phyloP scores from a whole-genome alignment of 1,140 invertebrate genomes.

The Polypedilum pembai region DNA sequence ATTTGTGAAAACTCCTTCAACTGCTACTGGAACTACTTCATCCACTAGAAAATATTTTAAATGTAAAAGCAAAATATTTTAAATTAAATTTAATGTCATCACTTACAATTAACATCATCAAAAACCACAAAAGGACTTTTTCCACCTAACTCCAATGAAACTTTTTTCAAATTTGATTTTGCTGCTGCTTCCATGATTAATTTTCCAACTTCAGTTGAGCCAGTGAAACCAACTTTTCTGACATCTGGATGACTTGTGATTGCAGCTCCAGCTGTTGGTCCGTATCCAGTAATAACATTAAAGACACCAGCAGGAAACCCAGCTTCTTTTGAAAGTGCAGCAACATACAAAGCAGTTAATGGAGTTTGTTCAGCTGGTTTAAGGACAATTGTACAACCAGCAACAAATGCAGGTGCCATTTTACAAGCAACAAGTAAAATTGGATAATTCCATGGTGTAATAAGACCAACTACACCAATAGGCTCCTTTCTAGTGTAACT shows the following conservation, averaged over 20 bases:
- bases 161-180: conserved; percentile 59
- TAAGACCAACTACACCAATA: conserved; percentile 48
- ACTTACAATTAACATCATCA: conserved; percentile 51
- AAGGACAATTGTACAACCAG: conserved; percentile 56
- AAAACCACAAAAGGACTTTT: conserved; percentile 67
- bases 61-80: too few species aligned
- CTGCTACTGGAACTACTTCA: background rate
- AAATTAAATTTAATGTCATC: too few species aligned
- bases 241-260: conserved; percentile 56
- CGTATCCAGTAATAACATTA: conserved; percentile 56
- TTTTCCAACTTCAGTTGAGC: conserved; percentile 59
- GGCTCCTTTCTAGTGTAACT: conserved; percentile 58
- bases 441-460: conserved; percentile 56
- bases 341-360: conserved; percentile 60
- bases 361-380: conserved; percentile 76
- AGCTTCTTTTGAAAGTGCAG: conserved; percentile 55
- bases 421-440: conserved; percentile 57
- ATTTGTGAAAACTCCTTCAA: background rate
- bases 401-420: conserved; percentile 58
- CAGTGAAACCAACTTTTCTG: conserved; percentile 67
- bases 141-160: conserved; percentile 67
- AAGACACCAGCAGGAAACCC: conserved; percentile 63
- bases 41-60: background rate
- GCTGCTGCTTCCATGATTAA: conserved; percentile 57
- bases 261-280: conserved; percentile 58